A percentile compares a stretch with the other conserved stretches of the same genome.
phyloP scores from a whole-genome alignment of 2,797 vertebrate genomes.

The Dryobates pubescens region DNA sequence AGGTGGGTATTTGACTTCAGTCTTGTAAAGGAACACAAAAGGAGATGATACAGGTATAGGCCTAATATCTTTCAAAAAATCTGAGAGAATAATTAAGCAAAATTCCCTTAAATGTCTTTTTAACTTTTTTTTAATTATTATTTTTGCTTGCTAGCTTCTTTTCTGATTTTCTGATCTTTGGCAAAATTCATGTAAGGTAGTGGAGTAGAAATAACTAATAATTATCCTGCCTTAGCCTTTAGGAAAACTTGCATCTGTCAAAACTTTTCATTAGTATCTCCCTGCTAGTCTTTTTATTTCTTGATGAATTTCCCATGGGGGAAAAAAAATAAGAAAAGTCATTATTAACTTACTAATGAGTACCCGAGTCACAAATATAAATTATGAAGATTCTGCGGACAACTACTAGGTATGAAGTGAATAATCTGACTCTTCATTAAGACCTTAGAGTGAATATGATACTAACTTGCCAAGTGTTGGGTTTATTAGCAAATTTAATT shows the following conservation, averaged over 20 bases:
- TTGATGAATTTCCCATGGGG: slow-evolving; percentile 23
- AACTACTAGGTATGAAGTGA: slow-evolving; percentile 15
- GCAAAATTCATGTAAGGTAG: not conserved
- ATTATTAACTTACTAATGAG: slow-evolving; percentile 61
- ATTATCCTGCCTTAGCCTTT: slow-evolving; percentile 14
- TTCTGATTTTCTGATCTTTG: not conserved
- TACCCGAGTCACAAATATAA: slow-evolving; percentile 47
- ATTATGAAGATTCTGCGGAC: slow-evolving; percentile 38
- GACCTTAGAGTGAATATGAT: slow-evolving; percentile 18
- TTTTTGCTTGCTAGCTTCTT: not conserved
- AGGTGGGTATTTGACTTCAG: not conserved
- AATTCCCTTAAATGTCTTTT: not conserved
- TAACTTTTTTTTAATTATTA: too few species aligned
- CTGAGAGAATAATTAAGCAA: not conserved
- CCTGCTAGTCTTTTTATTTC: slow-evolving; percentile 2
- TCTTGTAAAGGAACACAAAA: not conserved
- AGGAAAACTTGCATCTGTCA: slow-evolving; percentile 20
- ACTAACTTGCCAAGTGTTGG: not conserved
- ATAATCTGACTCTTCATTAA: slow-evolving; percentile 57
- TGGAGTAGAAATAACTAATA: not conserved
- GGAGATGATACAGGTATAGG: not conserved
- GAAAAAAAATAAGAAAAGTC: not conserved
- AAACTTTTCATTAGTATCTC: slow-evolving; percentile 42
- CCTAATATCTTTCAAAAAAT: not conserved
- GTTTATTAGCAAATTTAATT: slow-evolving; percentile 41